A percentile compares a stretch with the other conserved stretches of the same genome.
These are phyloP conservation scores for Bolborhynchus lineola DNA, from an alignment of 2,113 vertebrate species.

Conservation along the genomic window DNA sequence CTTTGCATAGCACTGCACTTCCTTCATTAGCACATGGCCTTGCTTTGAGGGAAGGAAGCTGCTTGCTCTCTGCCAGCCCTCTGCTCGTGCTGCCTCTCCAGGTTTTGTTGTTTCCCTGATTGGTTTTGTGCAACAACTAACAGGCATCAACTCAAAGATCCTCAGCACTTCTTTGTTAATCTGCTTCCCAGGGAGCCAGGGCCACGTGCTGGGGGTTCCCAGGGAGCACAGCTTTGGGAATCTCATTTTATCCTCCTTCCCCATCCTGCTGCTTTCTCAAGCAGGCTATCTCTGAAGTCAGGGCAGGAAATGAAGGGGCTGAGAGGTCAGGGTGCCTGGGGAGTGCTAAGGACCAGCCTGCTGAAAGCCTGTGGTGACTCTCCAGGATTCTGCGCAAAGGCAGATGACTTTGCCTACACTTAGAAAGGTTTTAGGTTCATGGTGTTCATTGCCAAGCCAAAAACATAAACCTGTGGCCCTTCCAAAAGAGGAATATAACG, in stretches of 20 bases:
- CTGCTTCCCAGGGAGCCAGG: neutral
- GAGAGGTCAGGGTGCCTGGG: slow-evolving; percentile 8
- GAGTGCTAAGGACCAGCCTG: neutral
- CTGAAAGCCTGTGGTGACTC: neutral
- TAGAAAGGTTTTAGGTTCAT: neutral
- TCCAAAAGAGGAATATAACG: neutral
- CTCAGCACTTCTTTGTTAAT: neutral
- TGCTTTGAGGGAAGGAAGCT: neutral
- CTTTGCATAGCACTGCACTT: accelerated
- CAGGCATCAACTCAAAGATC: neutral
- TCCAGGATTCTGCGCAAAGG: neutral
- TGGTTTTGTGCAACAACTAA: neutral
- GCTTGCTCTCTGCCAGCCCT: neutral
- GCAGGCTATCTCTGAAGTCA: neutral
- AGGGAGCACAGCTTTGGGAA: neutral
- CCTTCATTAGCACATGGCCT: accelerated
- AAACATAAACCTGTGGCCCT: neutral
- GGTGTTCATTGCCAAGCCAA: neutral
- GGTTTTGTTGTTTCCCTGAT: neutral
- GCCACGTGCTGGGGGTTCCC: neutral
- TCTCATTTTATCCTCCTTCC: neutral
- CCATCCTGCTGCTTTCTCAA: neutral
- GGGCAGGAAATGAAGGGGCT: slow-evolving; percentile 38
- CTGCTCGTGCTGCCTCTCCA: neutral
- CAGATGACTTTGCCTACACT: neutral